Evolutionary conservation across 1,140 invertebrate species (phyloP).

Genomic region (Eufriesea mexicana): DNA sequence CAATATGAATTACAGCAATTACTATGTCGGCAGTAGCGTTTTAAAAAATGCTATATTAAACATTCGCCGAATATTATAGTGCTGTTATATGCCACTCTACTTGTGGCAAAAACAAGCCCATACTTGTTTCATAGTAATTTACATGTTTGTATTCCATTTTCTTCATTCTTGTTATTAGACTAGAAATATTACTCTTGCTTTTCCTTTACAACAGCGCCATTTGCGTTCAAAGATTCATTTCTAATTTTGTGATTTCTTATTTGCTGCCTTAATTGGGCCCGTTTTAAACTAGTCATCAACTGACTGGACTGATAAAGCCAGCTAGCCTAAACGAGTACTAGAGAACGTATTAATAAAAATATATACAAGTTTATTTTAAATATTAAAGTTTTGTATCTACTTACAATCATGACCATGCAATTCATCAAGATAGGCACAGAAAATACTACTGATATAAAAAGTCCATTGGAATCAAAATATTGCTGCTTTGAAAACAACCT

Average conservation of each 20-base stretch:
- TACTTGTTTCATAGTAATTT: conserved; percentile 16
- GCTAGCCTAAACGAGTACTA: conserved; percentile 84
- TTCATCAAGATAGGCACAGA: conserved; percentile 94
- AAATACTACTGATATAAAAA: conserved; percentile 96
- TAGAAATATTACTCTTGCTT: conserved; percentile 62
- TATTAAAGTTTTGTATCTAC: conserved; percentile 75
- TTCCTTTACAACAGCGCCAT: conserved; percentile 31
- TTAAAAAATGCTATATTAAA: conserved; percentile 26
- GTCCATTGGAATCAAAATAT: conserved; percentile 95
- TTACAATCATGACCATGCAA: conserved; percentile 96
- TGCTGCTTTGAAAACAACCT: conserved; percentile 93
- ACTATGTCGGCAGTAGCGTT: conserved; percentile 30
- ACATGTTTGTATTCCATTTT: conserved; percentile 5
- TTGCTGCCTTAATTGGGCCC: conserved; percentile 87
- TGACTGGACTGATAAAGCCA: conserved; percentile 94
- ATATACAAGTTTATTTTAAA: neutral
- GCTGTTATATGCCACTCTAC: conserved; percentile 16
- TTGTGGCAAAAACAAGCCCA: conserved; percentile 18
- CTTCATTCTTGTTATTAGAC: conserved; percentile 33
- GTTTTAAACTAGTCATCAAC: conserved; percentile 91
- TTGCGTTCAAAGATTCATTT: conserved; percentile 33
- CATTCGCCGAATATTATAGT: conserved; percentile 22
- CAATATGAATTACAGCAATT: conserved; percentile 28
- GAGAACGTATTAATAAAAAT: neutral
- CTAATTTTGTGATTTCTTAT: conserved; percentile 73